phyloP scores from a whole-genome alignment of 2,113 vertebrate genomes.

The Ifrita kowaldi region DNA sequence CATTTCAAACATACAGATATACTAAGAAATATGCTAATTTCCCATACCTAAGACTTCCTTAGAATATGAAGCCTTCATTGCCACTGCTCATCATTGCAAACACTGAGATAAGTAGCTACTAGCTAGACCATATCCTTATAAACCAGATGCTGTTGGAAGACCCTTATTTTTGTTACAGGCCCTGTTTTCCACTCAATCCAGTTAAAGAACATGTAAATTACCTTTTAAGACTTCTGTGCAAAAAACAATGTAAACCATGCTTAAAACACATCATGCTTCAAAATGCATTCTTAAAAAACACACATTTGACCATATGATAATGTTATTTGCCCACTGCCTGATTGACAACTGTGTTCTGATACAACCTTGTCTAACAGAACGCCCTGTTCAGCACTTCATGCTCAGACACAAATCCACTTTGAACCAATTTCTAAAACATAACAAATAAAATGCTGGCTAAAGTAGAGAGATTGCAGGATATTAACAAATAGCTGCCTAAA shows the following conservation, averaged over 20 bases:
- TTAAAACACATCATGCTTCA: background rate
- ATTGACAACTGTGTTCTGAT: background rate
- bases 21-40: background rate
- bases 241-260: background rate
- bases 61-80: background rate
- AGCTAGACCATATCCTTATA: background rate
- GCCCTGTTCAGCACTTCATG: background rate
- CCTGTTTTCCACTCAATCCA: background rate
- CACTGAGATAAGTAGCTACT: background rate
- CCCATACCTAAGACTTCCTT: background rate
- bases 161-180: background rate
- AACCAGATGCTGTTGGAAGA: background rate
- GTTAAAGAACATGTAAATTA: background rate
- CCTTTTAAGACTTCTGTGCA: background rate
- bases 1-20: background rate
- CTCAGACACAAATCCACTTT: background rate
- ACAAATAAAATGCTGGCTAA: background rate
- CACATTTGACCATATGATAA: background rate
- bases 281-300: background rate
- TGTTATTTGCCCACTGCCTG: background rate
- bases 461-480: background rate
- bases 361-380: background rate
- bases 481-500: background rate
- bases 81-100: background rate
- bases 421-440: background rate